Conservation (phyloP, 1,140 invertebrate species). For the Hylaeus anthracinus region DNA sequence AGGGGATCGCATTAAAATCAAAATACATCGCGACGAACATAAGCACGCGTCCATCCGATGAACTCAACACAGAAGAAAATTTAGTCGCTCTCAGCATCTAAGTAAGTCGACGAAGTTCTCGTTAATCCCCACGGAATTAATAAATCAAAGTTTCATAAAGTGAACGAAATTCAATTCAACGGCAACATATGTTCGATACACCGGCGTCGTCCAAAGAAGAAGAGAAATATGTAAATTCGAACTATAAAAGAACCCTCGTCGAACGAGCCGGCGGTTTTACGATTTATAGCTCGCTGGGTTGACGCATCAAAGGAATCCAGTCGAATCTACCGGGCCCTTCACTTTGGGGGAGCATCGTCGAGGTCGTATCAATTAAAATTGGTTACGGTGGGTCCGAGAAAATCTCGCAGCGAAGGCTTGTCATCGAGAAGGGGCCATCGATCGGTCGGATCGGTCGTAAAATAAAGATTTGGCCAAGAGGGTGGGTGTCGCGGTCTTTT, state of each 20-base stretch:
- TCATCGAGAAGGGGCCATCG: constrained; percentile 48
- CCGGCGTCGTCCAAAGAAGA: neutral
- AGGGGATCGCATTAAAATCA: no score
- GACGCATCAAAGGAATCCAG: constrained; percentile 19
- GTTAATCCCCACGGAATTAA: neutral
- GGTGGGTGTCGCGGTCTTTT: constrained; percentile 38
- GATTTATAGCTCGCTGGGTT: constrained; percentile 16
- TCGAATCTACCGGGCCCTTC: neutral
- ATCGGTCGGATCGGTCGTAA: constrained; percentile 60
- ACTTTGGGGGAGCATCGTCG: neutral
- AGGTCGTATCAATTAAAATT: constrained; percentile 64
- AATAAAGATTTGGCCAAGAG: constrained; percentile 68
- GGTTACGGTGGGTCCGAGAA: constrained; percentile 39
- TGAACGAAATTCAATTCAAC: neutral
- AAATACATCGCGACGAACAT: no score
- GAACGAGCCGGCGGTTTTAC: neutral
- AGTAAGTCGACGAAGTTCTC: neutral
- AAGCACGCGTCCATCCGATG: no score
- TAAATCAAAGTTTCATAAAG: neutral
- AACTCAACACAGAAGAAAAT: no score
- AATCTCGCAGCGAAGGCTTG: constrained; percentile 34
- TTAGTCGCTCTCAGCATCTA: no score
- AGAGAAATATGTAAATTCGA: constrained; percentile 30
- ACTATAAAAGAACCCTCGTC: constrained; percentile 12
- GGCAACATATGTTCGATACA: neutral